These are phyloP conservation scores for Odontothrips loti DNA, from an alignment of 2,888 invertebrate species.

Conservation along the genomic window DNA sequence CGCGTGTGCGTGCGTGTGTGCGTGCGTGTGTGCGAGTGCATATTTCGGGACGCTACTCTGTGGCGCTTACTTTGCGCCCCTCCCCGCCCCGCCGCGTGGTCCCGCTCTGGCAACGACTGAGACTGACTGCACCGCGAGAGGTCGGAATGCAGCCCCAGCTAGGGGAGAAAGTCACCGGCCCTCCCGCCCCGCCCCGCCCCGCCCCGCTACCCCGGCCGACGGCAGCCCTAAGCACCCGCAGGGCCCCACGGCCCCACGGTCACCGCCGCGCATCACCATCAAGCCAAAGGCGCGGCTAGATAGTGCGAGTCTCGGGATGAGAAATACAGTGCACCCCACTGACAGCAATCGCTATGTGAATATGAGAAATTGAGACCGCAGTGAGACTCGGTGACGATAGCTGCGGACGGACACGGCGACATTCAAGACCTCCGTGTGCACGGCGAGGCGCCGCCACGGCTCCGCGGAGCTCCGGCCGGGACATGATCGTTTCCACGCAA, in stretches of 20 bases:
- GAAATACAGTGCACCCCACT: no score
- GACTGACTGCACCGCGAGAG: not conserved
- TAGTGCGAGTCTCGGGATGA: no score
- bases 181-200: not conserved
- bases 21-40: not conserved
- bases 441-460: no score
- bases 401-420: no score
- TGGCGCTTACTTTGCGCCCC: not conserved
- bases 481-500: not conserved
- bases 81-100: not conserved
- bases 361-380: no score
- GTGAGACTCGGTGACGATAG: no score
- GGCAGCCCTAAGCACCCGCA: not conserved
- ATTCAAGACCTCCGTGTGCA: no score
- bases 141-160: conserved; percentile 17
- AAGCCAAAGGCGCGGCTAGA: conserved; percentile 10
- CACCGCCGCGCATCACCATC: not conserved
- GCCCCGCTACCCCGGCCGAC: not conserved
- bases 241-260: not conserved
- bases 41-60: not conserved
- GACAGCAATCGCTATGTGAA: no score
- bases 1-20: not conserved
- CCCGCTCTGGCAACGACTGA: conserved; percentile 1
- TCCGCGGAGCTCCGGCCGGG: not conserved
- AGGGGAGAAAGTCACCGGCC: conserved; percentile 4